Base-by-base conservation (phyloP, 2,113 vertebrate species). In the Hydropotes inermis region DNA sequence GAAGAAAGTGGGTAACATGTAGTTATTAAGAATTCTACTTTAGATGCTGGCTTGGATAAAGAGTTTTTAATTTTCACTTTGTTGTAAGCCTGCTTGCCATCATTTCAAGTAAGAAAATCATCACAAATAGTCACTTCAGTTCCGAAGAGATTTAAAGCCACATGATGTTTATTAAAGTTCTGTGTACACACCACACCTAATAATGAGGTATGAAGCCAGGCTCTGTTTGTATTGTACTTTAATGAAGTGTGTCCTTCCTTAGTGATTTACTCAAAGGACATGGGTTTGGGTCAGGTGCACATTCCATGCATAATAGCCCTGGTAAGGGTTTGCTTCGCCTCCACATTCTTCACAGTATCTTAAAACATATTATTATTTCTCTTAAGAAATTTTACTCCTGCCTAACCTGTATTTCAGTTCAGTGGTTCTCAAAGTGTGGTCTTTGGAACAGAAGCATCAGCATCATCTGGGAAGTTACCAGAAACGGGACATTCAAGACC, bases 71-170 rank as follows among this genome's bases (percentile, higher is more conserved):
- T 39, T 94, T 82, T 94, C 87, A 95, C 70, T 84, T 87, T 95
- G 39, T 93, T 90, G 10, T 76, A 93, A 97, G 54, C 43, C 45
- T 95, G 28, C 25, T 43, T 97, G 36, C 92, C 86, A 89, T 95
- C 87, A 95, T 95, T 97, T 97, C 25, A 82, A 92, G 39, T 92
- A n/a, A 93, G 79, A 94, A 96, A 97, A 60, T 93, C 84, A 39
- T 84, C 28, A 27, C 28, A 91, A 57, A n/a, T 76, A 83, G 45
- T 96, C 17, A 47, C n/a, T 83, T 87, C 57, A 84, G 0, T 95
- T 97, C 28, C 88, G 14, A 9, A 74, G 33, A 93, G 57, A 27
- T 36, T 97, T 95, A 64, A 96, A 95, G 61, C 54, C 74, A 83
- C 47, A 43, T 57, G 39, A 61, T 91, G 7, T 61, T 92, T 67